Evolutionary conservation across 1,140 invertebrate species (phyloP).

Genomic region (Zaprionus gabonicus): DNA sequence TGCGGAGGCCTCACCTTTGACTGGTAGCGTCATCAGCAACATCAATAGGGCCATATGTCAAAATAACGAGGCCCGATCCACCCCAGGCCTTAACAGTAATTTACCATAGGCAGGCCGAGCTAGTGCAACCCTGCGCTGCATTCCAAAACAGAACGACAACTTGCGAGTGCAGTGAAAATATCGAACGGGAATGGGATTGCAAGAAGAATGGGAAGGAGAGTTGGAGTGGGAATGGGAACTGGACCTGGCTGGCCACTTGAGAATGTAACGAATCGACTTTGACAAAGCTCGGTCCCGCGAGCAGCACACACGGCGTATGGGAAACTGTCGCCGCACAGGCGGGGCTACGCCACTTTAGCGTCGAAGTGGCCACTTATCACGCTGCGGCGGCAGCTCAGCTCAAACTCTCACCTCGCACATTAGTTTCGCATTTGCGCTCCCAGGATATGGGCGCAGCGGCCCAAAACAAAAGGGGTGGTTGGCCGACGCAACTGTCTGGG

Average conservation of each 20-base stretch:
- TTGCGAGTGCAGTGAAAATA: constrained; percentile 69
- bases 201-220: constrained; percentile 20
- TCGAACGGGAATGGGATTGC: constrained; percentile 27
- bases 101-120: neutral
- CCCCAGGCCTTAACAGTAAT: constrained; percentile 50
- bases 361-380: constrained; percentile 67
- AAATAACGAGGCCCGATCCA: constrained; percentile 62
- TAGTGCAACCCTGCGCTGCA: constrained; percentile 63
- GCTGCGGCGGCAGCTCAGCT: constrained; percentile 35
- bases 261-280: constrained; percentile 84
- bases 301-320: constrained; percentile 46
- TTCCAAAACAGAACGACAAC: constrained; percentile 68
- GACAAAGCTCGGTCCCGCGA: constrained; percentile 63
- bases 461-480: constrained; percentile 74
- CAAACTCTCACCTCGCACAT: constrained; percentile 17
- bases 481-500: neutral
- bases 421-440: constrained; percentile 68
- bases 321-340: constrained; percentile 23
- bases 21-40: constrained; percentile 36
- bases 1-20: constrained; percentile 21
- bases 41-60: constrained; percentile 79
- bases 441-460: constrained; percentile 63
- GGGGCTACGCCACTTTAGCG: constrained; percentile 28
- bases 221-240: constrained; percentile 18
- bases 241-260: constrained; percentile 57